A percentile compares a stretch with the other conserved stretches of the same genome.
These are phyloP conservation scores for Automeris io DNA, from an alignment of 2,888 invertebrate genomes.

Conservation along the genomic window DNA sequence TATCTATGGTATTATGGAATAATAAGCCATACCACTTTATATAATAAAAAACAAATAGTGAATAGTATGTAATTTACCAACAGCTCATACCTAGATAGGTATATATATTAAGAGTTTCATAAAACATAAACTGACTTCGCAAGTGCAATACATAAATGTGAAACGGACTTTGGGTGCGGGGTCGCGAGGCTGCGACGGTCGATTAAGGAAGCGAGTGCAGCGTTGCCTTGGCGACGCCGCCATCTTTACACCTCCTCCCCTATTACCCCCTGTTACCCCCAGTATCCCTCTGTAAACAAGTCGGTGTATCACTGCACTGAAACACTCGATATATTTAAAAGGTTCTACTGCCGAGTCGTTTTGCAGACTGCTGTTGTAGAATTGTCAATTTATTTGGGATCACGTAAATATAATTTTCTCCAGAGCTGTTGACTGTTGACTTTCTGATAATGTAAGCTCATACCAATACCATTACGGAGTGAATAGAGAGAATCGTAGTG, in stretches of 20 bases:
- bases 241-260: conserved; percentile 59
- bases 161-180: conserved; percentile 37
- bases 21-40: too few species aligned
- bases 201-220: conserved; percentile 76
- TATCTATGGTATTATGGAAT: too few species aligned
- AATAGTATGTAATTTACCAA: too few species aligned
- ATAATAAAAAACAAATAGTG: too few species aligned
- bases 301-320: conserved; percentile 73
- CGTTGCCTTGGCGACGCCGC: conserved; percentile 73
- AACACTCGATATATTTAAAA: conserved; percentile 74
- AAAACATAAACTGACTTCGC: conserved; percentile 42
- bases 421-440: not conserved
- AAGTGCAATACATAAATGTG: conserved; percentile 71
- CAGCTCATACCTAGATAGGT: too few species aligned
- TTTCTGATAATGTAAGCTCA: too few species aligned
- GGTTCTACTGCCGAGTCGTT: conserved; percentile 40
- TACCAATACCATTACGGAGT: too few species aligned
- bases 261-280: conserved; percentile 23
- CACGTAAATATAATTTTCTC: conserved; percentile 40
- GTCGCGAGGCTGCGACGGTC: conserved; percentile 63
- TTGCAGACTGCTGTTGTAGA: conserved; percentile 45
- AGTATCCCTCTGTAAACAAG: conserved; percentile 65
- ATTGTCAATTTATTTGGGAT: conserved; percentile 54
- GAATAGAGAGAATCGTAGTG: too few species aligned
- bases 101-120: too few species aligned